Percentiles rank a stretch among this genome's conserved stretches.
Conservation (phyloP, 2,113 vertebrate genomes). For the Ammodytes dubius region DNA sequence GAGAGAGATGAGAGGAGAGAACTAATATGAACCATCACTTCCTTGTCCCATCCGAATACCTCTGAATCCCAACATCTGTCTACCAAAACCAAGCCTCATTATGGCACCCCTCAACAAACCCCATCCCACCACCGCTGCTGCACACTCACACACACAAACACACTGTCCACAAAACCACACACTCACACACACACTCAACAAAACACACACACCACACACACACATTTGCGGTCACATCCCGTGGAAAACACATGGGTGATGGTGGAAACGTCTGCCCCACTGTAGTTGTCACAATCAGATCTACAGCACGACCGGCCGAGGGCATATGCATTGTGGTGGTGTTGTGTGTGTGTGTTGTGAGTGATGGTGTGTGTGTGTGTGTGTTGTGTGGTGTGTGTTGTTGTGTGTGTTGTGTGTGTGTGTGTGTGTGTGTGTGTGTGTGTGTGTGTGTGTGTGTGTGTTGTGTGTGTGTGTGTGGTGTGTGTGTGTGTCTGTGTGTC, state of each 20-base stretch:
- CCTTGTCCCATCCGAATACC: constrained; percentile 74
- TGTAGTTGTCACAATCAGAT: constrained; percentile 86
- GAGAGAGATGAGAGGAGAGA: constrained; percentile 37
- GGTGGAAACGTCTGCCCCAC: constrained; percentile 78
- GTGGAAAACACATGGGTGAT: constrained; percentile 53
- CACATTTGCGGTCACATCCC: constrained; percentile 50
- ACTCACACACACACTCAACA: constrained; percentile 39
- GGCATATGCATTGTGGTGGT: constrained; percentile 73
- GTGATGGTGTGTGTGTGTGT: constrained; percentile 5
- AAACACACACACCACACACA: constrained; percentile 24
- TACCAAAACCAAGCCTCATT: constrained; percentile 78
- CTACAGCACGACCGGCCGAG: constrained; percentile 75
- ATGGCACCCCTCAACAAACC: constrained; percentile 70
- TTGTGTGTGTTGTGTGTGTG: constrained; percentile 45
- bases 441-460: constrained; percentile 13
- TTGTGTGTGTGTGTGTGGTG: constrained; percentile 50
- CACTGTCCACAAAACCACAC: constrained; percentile 20
- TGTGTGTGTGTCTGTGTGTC: constrained; percentile 30
- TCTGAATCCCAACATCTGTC: constrained; percentile 76
- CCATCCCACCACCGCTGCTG: constrained; percentile 30
- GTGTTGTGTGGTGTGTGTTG: constrained; percentile 42
- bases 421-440: constrained; percentile 44
- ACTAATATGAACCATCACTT: constrained; percentile 83
- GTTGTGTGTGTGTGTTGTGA: constrained; percentile 36
- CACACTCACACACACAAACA: constrained; percentile 28